A percentile compares a stretch with the other conserved stretches of the same genome.
Conservation (phyloP, 2,797 vertebrate genomes). For the Lacerta bilineata region DNA sequence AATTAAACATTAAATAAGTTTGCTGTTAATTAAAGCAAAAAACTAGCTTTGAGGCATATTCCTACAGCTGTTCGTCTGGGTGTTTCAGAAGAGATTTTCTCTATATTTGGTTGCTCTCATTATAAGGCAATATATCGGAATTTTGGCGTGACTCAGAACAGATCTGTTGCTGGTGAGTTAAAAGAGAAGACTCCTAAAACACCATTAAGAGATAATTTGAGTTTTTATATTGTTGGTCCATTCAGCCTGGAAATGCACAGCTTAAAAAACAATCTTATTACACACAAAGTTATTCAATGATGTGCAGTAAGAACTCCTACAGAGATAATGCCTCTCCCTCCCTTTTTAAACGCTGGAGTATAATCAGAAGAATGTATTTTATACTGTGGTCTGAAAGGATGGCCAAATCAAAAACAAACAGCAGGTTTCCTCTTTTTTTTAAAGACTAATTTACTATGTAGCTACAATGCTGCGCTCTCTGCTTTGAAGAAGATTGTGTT, state of each 20-base stretch:
- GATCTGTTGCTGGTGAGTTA: neutral
- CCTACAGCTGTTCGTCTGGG: neutral
- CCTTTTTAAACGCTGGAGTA: neutral
- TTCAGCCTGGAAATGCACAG: neutral
- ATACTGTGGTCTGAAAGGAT: neutral
- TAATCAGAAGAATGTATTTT: neutral
- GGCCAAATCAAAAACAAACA: neutral
- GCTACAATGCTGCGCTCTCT: neutral
- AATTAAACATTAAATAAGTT: neutral
- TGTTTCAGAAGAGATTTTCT: neutral
- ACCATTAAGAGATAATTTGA: constrained; percentile 5
- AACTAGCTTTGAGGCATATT: neutral
- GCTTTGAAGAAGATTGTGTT: neutral
- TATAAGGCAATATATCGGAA: neutral
- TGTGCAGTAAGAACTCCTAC: neutral
- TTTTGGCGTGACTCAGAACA: neutral
- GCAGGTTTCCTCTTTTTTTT: neutral
- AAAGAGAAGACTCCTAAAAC: neutral
- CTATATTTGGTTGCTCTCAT: neutral
- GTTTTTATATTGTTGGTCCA: constrained; percentile 7
- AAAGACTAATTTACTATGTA: neutral
- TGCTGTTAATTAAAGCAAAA: neutral
- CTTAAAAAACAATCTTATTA: constrained; percentile 13
- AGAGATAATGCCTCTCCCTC: neutral
- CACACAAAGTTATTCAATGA: constrained; percentile 2